Evolutionary conservation across 2,888 invertebrate genomes (phyloP), one percentile per base, ranked within the genome.

Genomic region (Ischnus inquisitorius): DNA sequence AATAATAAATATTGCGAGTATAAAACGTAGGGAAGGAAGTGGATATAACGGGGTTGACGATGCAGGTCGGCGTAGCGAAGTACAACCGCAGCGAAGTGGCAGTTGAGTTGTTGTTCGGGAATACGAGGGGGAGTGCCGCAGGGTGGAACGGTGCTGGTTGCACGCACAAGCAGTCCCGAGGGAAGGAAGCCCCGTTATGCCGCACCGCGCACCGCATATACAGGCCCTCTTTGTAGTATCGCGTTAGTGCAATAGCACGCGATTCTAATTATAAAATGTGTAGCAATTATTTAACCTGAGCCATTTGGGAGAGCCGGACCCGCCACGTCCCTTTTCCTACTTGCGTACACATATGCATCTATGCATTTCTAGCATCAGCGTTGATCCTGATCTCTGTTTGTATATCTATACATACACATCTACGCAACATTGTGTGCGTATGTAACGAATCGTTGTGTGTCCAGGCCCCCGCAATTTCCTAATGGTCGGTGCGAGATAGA

Each of bases 211-310:
- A 72, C 60, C 25, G 22, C 54, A 41, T 51, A 76, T 14, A 67
- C 28, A 65, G 28, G 16, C 72, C 68, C 84, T 79, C 76, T 83
- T 80, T 76, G 78, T 77, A 76, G 78, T 69, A 79, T 79, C 76
- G 75, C 76, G 75, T 81, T 79, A 81, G 79, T 67, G 77, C 48
- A 68, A 67, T 62, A 79, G 83, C 82, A 80, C 86, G 82, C 81
- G 84, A 85, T 86, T 85, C 82, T 87, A 88, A 88, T 88, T 88
- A 87, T 87, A 87, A 87, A 87, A 87, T 85, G 85, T 87, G 84
- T 84, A 82, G 84, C 84, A 82, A 86, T 87, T 87, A 86, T 87
- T 86, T 84, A 86, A 86, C 85, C 57, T 82, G 81, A 71, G 82
- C 81, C 82, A 83, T 84, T 85, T 79, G 82, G 79, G 78, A 79